Base-by-base conservation (phyloP, 37 sponge, comb jelly and placozoan genomes). In the Mnemiopsis leidyi region DNA sequence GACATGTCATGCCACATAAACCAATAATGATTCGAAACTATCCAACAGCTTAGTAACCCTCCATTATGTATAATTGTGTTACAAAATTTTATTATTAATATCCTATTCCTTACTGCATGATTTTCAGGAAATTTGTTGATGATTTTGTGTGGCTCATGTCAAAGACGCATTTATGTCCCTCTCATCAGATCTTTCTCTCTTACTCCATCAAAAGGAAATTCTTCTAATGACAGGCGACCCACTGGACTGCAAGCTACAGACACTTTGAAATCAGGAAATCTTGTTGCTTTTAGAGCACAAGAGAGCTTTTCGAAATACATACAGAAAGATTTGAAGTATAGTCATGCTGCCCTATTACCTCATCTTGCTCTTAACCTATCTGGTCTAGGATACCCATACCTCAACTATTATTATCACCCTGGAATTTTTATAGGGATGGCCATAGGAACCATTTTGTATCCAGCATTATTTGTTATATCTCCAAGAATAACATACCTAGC, bases 391-490 rank as follows among this genome's bases (percentile, higher is more conserved):
- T 16, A 1, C 18, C 79, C 79, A 1, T 77, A 31, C 33, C 32
- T 77, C 9, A 20, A 77, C 32, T 77, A 77, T 34, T 77, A 20
- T 77, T 20, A 77, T 34, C 79, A 77, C 36, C 79, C 79, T 21
- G 79, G 79, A 31, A 77, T 77, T 16, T 0, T 36, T 34, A 32
- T 77, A 0, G 35, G 32, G 0, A 33, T 77, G 79, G 32, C 36
- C 5, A 13, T 34, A 5, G 21, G 26, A 34, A 36, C 18, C 20
- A 34, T 28, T 16, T 32, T 32, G 18, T 77, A 77, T 34, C 79
- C 79, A 9, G 36, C 18, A 16, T 20, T 77, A 7, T 77, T 34
- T 77, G 7, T 34, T 20, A 20, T 26, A 33, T 28, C 36, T 16
- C 79, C 79, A 32, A 77, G 79, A 32, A 77, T 77, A 28, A 31